Percentiles rank a stretch among this genome's conserved stretches.
Evolutionary conservation across 2,113 vertebrate species (phyloP).

Genomic region (Hippocampus guttulatus): DNA sequence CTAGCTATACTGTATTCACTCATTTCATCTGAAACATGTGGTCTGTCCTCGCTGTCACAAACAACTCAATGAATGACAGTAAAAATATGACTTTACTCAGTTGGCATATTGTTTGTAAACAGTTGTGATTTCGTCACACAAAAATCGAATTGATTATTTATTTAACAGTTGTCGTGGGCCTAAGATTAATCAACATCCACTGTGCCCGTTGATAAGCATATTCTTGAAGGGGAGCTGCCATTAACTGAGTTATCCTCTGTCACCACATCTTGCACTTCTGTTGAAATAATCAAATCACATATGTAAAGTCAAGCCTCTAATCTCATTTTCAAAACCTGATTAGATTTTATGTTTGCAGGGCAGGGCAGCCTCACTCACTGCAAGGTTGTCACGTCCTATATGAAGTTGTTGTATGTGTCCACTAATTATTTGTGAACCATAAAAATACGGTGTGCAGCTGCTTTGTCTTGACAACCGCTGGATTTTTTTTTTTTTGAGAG

Average conservation of each 20-base stretch:
- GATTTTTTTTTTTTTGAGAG: neutral
- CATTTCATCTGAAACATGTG: too few species aligned
- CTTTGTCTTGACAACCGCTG: neutral
- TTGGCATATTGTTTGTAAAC: conserved; percentile 33
- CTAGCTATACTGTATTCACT: too few species aligned
- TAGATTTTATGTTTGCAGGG: conserved; percentile 48
- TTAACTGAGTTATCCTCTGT: conserved; percentile 72
- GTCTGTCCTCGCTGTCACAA: too few species aligned
- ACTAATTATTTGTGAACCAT: neutral
- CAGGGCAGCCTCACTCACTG: conserved; percentile 29
- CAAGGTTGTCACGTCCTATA: conserved; percentile 53
- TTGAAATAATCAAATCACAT: conserved; percentile 72
- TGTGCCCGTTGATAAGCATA: conserved; percentile 54
- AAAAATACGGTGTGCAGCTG: neutral
- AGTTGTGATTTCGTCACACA: conserved; percentile 23
- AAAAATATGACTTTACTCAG: conserved; percentile 29
- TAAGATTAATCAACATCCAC: conserved; percentile 61
- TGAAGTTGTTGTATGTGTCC: conserved; percentile 15
- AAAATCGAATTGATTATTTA: conserved; percentile 44
- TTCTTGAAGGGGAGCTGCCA: conserved; percentile 46
- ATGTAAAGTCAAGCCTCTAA: conserved; percentile 70
- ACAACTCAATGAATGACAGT: neutral
- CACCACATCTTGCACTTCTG: conserved; percentile 61
- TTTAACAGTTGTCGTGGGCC: conserved; percentile 33
- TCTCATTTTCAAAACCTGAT: conserved; percentile 70